Conservation (phyloP, 2,113 vertebrate genomes). For the Poeciliopsis occidentalis region DNA sequence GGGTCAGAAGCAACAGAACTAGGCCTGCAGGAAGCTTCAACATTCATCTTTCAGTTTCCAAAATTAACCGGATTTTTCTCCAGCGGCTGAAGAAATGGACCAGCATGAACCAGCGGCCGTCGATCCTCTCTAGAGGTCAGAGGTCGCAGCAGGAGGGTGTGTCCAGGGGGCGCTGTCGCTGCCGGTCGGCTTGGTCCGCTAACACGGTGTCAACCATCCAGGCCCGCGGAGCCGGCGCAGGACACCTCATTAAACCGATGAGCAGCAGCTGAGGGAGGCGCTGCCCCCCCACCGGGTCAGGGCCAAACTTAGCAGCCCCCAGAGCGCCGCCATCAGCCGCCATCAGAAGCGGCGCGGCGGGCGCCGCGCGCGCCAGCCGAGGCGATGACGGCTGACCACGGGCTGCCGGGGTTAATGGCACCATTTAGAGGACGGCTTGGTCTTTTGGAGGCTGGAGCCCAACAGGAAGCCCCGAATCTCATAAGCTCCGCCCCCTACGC, state of each 20-base stretch:
- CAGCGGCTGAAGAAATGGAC: too few relatives aligned
- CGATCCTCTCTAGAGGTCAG: conserved; percentile 61
- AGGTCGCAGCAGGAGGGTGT: conserved; percentile 24
- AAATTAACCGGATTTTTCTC: too few relatives aligned
- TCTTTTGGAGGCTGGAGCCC: conserved; percentile 48
- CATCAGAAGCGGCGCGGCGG: conserved; percentile 57
- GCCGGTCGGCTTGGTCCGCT: conserved; percentile 28
- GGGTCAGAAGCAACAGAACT: too few relatives aligned
- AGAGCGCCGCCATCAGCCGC: conserved; percentile 59
- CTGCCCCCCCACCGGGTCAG: not conserved
- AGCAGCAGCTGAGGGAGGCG: conserved; percentile 29
- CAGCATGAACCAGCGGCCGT: conserved; percentile 10
- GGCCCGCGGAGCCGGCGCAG: conserved; percentile 60
- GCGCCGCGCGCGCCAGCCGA: conserved; percentile 53
- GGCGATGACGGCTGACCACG: conserved; percentile 67
- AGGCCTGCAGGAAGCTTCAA: too few relatives aligned
- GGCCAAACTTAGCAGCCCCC: conserved; percentile 68
- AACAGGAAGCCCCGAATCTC: not conserved
- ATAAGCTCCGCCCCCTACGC: too few relatives aligned
- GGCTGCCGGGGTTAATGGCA: conserved; percentile 73
- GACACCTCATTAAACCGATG: conserved; percentile 77
- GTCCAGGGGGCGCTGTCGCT: conserved; percentile 61
- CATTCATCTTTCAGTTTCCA: too few relatives aligned
- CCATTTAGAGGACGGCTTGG: conserved; percentile 66
- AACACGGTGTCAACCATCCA: conserved; percentile 22